A percentile compares a stretch with the other conserved stretches of the same genome.
Conservation (phyloP, 2,888 invertebrate species). For the Andrena haemorrhoa region DNA sequence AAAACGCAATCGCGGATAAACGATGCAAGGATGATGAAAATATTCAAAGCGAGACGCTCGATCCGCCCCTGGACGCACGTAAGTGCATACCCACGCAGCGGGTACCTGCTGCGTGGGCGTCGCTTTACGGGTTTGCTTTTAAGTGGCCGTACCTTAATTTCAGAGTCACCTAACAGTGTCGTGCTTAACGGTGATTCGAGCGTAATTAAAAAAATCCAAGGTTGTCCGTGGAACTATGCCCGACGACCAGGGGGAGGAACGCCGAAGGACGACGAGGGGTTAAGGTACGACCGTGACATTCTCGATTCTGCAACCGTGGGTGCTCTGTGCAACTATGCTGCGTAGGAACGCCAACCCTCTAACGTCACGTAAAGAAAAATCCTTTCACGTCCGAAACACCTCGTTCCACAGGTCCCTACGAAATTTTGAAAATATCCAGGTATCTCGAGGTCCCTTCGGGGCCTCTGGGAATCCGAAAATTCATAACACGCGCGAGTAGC, state of each 20-base stretch:
- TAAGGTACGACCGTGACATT: conserved; percentile 75
- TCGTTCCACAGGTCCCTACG: no score
- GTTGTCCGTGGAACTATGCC: conserved; percentile 45
- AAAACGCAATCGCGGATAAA: not conserved
- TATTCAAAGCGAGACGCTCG: not conserved
- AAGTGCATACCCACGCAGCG: conserved; percentile 55
- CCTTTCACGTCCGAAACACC: not conserved
- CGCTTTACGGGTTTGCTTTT: conserved; percentile 76
- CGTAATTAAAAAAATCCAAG: conserved; percentile 67
- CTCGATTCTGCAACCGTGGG: conserved; percentile 45
- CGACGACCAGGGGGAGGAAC: conserved; percentile 59
- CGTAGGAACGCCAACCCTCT: conserved; percentile 38
- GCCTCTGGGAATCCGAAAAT: not conserved
- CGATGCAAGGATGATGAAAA: not conserved
- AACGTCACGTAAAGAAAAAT: not conserved
- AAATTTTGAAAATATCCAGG: no score
- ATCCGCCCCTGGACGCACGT: conserved; percentile 65
- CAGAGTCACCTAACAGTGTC: conserved; percentile 69
- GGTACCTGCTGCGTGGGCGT: conserved; percentile 76
- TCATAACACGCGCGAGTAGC: not conserved
- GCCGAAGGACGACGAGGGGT: conserved; percentile 71
- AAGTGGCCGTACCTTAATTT: conserved; percentile 75
- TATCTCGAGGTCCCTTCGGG: no score
- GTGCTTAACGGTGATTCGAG: conserved; percentile 74
- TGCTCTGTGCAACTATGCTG: conserved; percentile 34